Evolutionary conservation across 1,140 invertebrate species (phyloP), one percentile per base, ranked within the genome.

Genomic region (Planococcus citri): DNA sequence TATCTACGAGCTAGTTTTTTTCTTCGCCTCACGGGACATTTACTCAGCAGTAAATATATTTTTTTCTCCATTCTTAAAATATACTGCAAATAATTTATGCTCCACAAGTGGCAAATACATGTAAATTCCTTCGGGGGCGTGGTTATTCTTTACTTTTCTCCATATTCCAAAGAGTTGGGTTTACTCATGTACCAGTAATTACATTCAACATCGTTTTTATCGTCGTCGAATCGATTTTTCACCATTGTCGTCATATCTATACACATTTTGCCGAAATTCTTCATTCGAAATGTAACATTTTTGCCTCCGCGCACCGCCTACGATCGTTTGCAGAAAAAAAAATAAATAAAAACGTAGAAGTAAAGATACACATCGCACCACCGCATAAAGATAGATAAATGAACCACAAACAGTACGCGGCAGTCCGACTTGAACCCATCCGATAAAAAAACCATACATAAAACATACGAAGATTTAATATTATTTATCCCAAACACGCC

Each of bases 1-100:
- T 51, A 51, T 51, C 41, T 37, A 14, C 33, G 33, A 37, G 14
- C 14, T n/a, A n/a, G 29, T 14, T 51, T 51, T 14, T 17, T n/a
- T n/a, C n/a, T n/a, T n/a, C n/a, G n/a, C n/a, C 41, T 51, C 41
- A 51, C n/a, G 41, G 41, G 41, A 51, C 41, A 51, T 51, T 51
- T 51, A 51, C 41, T 51, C 41, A 33, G 41, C 41, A 20, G n/a
- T 20, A 20, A 51, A 20, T 37, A 8, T 37, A 6, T 51, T 51
- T 51, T 51, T 51, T 51, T n/a, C 41, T 14, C 4, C 41, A 17
- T 51, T 4, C 41, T 37, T 37, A 37, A 37, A 37, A 37, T 37
- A 14, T 14, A 14, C 33, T 8, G 6, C 12, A 14, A 20, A 51
- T 51, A 51, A 51, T 51, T 51, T 51, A 51, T 51, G 17, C n/a